Evolutionary conservation across 2,113 vertebrate genomes (phyloP).

Genomic region (Cranoglanis bouderius): DNA sequence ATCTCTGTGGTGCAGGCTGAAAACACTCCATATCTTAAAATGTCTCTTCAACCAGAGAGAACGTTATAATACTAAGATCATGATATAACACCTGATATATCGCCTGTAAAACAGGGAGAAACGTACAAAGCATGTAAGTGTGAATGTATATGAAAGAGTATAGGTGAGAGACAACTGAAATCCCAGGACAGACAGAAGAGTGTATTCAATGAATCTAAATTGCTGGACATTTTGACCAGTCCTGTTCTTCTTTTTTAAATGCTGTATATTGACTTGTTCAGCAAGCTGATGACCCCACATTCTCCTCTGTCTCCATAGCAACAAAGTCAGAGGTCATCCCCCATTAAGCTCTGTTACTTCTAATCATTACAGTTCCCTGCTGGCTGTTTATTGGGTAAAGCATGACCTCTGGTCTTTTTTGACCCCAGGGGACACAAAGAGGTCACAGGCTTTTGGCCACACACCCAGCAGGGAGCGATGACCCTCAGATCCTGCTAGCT

Average conservation of each 20-base stretch:
- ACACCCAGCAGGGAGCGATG: conserved; percentile 54
- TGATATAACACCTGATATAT: background rate
- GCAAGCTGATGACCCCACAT: conserved; percentile 65
- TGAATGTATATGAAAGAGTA: background rate
- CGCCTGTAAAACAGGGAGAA: background rate
- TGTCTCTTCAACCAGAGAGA: background rate
- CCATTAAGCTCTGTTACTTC: conserved; percentile 71
- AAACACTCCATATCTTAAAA: background rate
- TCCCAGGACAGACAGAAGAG: conserved; percentile 35
- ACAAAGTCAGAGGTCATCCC: conserved; percentile 68
- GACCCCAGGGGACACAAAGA: conserved; percentile 54
- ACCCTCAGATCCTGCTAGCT: conserved; percentile 62
- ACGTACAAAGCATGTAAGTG: background rate
- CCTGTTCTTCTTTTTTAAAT: background rate
- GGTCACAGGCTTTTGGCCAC: conserved; percentile 59
- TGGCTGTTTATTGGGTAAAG: conserved; percentile 60
- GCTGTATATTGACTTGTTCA: conserved; percentile 65
- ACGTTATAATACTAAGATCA: background rate
- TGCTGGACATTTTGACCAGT: conserved; percentile 56
- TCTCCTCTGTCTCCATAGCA: conserved; percentile 66
- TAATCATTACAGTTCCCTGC: conserved; percentile 66
- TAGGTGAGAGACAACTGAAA: conserved; percentile 52
- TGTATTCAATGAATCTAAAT: conserved; percentile 2
- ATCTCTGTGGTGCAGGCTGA: background rate
- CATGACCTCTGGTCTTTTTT: conserved; percentile 53